A percentile compares a stretch with the other conserved stretches of the same genome.
Evolutionary conservation across 2,888 invertebrate genomes (phyloP).

Genomic region (Pheosia tremula): DNA sequence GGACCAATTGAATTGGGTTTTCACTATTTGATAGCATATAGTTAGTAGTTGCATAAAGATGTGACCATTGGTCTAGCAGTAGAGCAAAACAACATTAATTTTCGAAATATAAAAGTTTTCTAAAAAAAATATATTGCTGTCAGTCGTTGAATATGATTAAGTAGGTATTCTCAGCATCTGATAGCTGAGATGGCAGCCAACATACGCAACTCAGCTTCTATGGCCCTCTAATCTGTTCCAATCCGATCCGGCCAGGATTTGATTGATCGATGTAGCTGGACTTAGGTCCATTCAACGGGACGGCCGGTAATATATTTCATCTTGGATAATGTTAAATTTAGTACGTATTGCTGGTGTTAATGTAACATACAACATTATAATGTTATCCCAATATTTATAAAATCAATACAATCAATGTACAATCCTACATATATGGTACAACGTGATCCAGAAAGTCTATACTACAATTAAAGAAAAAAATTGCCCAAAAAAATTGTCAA

Average conservation of each 20-base stretch:
- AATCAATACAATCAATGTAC: too few relatives aligned
- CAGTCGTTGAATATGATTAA: neutral
- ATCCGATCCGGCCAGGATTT: constrained; percentile 1
- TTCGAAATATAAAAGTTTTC: neutral
- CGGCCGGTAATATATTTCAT: neutral
- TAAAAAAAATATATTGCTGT: neutral
- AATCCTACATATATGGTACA: too few relatives aligned
- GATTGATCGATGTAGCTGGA: neutral
- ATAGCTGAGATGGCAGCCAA: neutral
- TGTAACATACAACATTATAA: too few relatives aligned
- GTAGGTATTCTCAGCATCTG: neutral
- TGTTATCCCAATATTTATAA: neutral
- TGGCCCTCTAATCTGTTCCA: neutral
- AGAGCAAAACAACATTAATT: neutral
- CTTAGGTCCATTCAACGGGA: neutral
- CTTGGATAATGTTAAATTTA: neutral
- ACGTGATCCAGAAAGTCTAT: too few relatives aligned
- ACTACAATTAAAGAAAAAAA: too few relatives aligned
- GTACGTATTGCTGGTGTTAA: neutral
- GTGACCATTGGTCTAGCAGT: too few relatives aligned
- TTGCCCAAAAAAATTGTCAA: too few relatives aligned
- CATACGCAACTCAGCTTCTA: neutral
- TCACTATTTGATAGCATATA: too few relatives aligned
- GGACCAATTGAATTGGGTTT: too few relatives aligned
- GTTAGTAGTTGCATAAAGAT: too few relatives aligned